Evolutionary conservation across 2,113 vertebrate species (phyloP).

Genomic region (Lasiurus cinereus): DNA sequence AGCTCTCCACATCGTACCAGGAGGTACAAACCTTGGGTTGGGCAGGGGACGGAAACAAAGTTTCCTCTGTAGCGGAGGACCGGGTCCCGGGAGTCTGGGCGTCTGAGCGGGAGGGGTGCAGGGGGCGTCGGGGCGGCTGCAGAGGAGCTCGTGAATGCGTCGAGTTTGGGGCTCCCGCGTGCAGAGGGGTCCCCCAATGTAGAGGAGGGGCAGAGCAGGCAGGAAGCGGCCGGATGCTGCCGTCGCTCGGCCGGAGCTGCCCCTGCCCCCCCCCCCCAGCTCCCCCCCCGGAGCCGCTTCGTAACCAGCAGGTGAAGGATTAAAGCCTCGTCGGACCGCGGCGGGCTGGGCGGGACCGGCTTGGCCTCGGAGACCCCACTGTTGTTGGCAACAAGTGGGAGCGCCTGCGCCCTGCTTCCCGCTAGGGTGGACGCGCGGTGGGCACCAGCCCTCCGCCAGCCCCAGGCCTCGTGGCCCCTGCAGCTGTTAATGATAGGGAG

Average conservation of each 20-base stretch:
- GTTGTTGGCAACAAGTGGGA: slow-evolving; percentile 29
- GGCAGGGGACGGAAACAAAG: background rate
- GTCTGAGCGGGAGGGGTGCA: background rate
- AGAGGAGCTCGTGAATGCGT: background rate
- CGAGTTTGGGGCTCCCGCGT: too few relatives aligned
- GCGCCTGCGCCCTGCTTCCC: background rate
- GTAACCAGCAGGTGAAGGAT: slow-evolving; percentile 64
- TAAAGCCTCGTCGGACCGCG: background rate
- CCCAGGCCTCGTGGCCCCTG: background rate
- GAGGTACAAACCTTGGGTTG: slow-evolving; percentile 88
- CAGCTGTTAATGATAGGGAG: background rate
- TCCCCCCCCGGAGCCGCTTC: background rate
- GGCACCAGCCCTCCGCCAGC: background rate
- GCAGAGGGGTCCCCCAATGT: background rate
- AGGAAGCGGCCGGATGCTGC: slow-evolving; percentile 30
- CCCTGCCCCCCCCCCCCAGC: too few relatives aligned
- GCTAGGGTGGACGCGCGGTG: background rate
- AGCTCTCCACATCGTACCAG: slow-evolving; percentile 89
- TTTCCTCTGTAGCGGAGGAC: background rate
- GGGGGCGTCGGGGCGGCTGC: background rate
- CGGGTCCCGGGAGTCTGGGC: background rate
- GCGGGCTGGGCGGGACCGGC: background rate
- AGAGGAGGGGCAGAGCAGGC: background rate
- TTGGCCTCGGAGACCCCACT: background rate
- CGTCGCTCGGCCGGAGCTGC: background rate